These are phyloP conservation scores for Toxotes chatareus DNA, from an alignment of 2,113 vertebrate genomes.

Conservation along the genomic window DNA sequence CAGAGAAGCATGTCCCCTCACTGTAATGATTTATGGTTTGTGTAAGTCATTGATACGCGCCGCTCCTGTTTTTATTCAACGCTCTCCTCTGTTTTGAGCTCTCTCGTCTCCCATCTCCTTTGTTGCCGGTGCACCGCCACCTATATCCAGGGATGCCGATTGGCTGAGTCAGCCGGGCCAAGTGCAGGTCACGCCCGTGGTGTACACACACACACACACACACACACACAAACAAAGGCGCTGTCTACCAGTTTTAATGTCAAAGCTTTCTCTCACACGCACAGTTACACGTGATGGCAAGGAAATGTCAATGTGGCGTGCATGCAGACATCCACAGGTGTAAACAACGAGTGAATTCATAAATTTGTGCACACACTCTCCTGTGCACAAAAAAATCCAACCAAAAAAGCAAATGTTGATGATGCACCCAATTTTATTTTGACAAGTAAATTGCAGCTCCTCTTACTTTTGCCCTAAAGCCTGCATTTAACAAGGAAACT, in stretches of 20 bases:
- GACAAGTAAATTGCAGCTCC: constrained; percentile 23
- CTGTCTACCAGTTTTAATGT: constrained; percentile 26
- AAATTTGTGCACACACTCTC: not conserved
- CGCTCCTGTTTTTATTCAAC: constrained; percentile 40
- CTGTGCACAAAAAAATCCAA: constrained; percentile 3
- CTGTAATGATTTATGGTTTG: constrained; percentile 32
- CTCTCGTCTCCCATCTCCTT: constrained; percentile 21
- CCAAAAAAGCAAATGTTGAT: constrained; percentile 14
- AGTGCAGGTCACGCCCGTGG: constrained; percentile 58
- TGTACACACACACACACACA: constrained; percentile 42
- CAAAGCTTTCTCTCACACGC: not conserved
- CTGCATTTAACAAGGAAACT: constrained; percentile 25
- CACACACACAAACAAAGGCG: not conserved
- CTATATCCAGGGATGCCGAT: constrained; percentile 43
- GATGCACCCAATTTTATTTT: constrained; percentile 12
- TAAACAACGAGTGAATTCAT: constrained; percentile 44
- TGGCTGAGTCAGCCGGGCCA: constrained; percentile 68
- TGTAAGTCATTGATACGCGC: constrained; percentile 44
- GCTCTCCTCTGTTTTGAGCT: not conserved
- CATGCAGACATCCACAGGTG: constrained; percentile 36
- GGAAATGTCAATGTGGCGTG: constrained; percentile 1
- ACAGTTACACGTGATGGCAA: constrained; percentile 8
- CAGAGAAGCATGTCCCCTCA: not conserved
- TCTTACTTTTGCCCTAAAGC: constrained; percentile 8
- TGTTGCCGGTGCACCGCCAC: constrained; percentile 31